Base-by-base conservation (phyloP, 2,888 invertebrate genomes). In the Cryptocheilus praepositus region DNA sequence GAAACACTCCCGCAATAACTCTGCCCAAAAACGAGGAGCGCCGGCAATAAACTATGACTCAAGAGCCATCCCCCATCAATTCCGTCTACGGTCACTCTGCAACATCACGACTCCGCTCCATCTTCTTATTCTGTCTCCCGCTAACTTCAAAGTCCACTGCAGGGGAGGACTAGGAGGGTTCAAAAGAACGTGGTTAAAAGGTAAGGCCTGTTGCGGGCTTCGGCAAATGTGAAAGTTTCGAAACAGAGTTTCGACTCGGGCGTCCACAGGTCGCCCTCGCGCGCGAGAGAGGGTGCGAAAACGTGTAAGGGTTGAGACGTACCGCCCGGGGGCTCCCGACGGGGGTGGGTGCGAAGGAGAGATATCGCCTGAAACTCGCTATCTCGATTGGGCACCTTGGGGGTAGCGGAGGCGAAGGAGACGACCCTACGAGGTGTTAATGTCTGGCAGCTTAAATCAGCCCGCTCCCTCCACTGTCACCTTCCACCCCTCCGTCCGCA, bases 401-500 rank as follows among this genome's bases (percentile, higher is more conserved):
- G 49, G 67, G 76, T 68, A 62, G 65, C 65, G 22, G 61, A 64
- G 64, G 51, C 46, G 72, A 53, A 58, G 18, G 28, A 70, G 73
- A 66, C 75, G 71, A 59, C 67, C 69, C 71, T 66, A 74, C 73
- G 78, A 81, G 76, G 81, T 81, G 81, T 73, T 81, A 81, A 81
- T 81, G 81, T 79, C 81, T 80, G 66, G 66, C 78, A 75, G 80
- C 73, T 81, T 81, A 81, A 81, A 81, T 81, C 81, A 76, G 68
- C 66, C 28, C 21, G 15, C 21, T 8, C 45, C 45, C 45, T 44
- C 18, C 16, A 1, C 49, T 49, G 49, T 49, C 49, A 36, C 36
- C 36, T 11, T 36, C 36, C 25, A 25, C 25, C 13, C 36, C 36
- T 1, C 36, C 11, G 11, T 11, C 11, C 36, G 3, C 49, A 7